These are phyloP conservation scores for Acleris laterana DNA, from an alignment of 2,888 invertebrate species.

Conservation along the genomic window DNA sequence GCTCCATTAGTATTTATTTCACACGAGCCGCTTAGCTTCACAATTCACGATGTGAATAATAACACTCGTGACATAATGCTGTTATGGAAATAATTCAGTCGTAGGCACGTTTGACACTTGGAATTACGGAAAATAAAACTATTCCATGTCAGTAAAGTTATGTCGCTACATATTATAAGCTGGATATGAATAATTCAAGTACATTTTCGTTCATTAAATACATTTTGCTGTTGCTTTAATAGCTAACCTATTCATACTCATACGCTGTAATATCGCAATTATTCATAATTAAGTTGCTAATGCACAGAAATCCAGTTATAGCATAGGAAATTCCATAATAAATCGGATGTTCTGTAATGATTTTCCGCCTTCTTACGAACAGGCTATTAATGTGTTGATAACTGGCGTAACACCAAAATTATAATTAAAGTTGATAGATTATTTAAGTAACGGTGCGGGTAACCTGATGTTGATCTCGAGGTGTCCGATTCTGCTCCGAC, in stretches of 20 bases:
- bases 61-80: slow-evolving; percentile 15
- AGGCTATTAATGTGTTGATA: background rate
- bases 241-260: background rate
- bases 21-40: slow-evolving; percentile 9
- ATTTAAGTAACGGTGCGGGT: slow-evolving; percentile 14
- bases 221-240: background rate
- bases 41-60: slow-evolving; percentile 18
- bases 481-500: slow-evolving; percentile 23
- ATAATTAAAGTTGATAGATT: slow-evolving; percentile 45
- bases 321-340: slow-evolving; percentile 38
- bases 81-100: slow-evolving; percentile 2
- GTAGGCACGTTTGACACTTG: background rate
- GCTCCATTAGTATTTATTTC: slow-evolving; percentile 11
- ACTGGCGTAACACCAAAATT: background rate
- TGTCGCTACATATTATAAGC: background rate
- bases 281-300: slow-evolving; percentile 5
- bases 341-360: slow-evolving; percentile 55
- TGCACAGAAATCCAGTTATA: slow-evolving; percentile 6
- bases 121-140: background rate
- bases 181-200: too few species aligned
- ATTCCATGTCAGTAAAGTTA: background rate
- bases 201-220: too few species aligned
- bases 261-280: background rate
- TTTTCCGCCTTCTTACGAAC: slow-evolving; percentile 46
- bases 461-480: slow-evolving; percentile 21